Conservation (phyloP, 2,797 vertebrate species). For the Phoxinus dragarum region DNA sequence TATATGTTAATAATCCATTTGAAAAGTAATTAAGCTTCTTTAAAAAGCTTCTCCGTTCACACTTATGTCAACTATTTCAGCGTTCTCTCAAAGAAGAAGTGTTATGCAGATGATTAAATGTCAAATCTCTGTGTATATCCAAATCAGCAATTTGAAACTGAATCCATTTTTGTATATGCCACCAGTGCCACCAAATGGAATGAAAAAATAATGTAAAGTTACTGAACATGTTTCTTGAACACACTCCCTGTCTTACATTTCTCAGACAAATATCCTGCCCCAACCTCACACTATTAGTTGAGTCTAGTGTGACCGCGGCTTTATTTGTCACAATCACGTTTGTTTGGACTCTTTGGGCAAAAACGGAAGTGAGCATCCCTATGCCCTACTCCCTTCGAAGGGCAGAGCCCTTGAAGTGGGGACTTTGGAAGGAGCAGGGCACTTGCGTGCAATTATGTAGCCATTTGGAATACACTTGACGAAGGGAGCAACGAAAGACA, state of each 20-base stretch:
- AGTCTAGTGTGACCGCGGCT: background rate
- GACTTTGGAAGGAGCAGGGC: no score
- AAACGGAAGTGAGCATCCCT: no score
- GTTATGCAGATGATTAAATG: background rate
- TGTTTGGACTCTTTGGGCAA: no score
- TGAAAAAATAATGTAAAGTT: background rate
- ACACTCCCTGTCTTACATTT: background rate
- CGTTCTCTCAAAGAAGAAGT: background rate
- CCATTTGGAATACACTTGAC: no score
- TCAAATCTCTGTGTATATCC: background rate
- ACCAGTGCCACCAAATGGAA: conserved; percentile 3
- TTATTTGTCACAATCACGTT: no score
- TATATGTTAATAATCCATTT: background rate
- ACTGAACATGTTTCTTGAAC: background rate
- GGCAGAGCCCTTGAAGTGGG: no score
- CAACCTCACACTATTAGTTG: background rate
- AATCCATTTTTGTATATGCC: background rate
- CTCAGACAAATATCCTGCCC: background rate
- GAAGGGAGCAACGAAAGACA: no score
- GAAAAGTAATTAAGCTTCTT: background rate
- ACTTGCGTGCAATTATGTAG: no score
- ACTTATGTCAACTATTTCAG: background rate
- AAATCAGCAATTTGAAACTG: background rate
- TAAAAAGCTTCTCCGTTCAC: background rate
- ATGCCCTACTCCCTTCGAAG: no score